A percentile compares a stretch with the other conserved stretches of the same genome.
These are phyloP conservation scores for Brenthis ino DNA, from an alignment of 2,888 invertebrate genomes.

Conservation along the genomic window DNA sequence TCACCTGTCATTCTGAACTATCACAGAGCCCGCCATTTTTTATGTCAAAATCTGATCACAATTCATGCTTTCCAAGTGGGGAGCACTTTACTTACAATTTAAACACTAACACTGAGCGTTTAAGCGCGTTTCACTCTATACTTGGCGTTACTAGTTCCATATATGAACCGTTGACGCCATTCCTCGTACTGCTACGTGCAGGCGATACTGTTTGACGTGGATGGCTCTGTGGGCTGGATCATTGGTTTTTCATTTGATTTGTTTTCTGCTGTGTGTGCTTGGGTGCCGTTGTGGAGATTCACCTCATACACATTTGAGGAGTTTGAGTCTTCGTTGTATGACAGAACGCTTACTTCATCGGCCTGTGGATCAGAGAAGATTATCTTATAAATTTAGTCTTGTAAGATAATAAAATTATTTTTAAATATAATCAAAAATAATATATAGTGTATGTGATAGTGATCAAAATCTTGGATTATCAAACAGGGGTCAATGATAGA, in stretches of 20 bases:
- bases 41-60: not conserved
- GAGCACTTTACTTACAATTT: constrained; percentile 8
- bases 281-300: constrained; percentile 58
- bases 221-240: constrained; percentile 45
- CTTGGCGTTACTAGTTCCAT: constrained; percentile 58
- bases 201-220: constrained; percentile 63
- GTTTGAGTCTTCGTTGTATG: constrained; percentile 77
- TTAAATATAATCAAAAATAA: not conserved
- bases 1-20: no score
- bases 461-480: no score
- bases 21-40: no score
- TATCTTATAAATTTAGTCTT: not conserved
- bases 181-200: constrained; percentile 76
- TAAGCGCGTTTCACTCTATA: constrained; percentile 52
- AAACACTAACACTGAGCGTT: constrained; percentile 39
- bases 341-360: constrained; percentile 69
- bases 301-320: constrained; percentile 72
- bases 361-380: constrained; percentile 51
- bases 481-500: no score
- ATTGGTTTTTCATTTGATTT: constrained; percentile 46
- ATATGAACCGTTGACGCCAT: constrained; percentile 73
- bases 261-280: constrained; percentile 39
- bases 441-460: no score
- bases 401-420: not conserved
- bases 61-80: not conserved